Conservation (phyloP, 2,113 vertebrate genomes). For the Conger conger region DNA sequence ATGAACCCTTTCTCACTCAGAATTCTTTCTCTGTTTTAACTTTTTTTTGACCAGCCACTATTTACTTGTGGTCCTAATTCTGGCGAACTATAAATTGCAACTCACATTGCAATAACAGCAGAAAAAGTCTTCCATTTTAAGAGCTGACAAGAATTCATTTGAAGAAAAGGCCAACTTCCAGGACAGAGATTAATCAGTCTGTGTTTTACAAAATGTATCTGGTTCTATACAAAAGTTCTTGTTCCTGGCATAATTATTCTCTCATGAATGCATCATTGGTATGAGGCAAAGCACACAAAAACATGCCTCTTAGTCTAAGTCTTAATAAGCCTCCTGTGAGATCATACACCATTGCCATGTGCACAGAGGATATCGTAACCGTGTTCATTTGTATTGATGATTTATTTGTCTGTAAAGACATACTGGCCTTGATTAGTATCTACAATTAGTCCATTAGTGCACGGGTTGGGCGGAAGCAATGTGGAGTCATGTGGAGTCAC, state of each 20-base stretch:
- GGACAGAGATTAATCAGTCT: not conserved
- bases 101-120: not conserved
- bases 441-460: not conserved
- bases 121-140: constrained; percentile 19
- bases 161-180: not conserved
- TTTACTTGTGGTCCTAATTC: not conserved
- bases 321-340: not conserved
- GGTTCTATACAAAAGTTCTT: constrained; percentile 40
- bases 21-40: too few relatives aligned
- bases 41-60: not conserved
- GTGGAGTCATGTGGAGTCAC: not conserved
- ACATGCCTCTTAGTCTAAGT: not conserved
- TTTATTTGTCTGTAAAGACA: not conserved
- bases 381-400: not conserved
- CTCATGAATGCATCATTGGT: not conserved
- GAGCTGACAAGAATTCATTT: constrained; percentile 20
- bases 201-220: constrained; percentile 43
- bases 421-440: not conserved
- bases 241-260: constrained; percentile 4
- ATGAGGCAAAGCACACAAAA: not conserved
- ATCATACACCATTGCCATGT: not conserved
- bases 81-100: too few relatives aligned
- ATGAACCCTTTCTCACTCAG: constrained; percentile 45
- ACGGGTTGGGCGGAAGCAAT: not conserved
- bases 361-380: not conserved